Conservation (phyloP, 1,140 invertebrate genomes). For the Ips typographus region DNA sequence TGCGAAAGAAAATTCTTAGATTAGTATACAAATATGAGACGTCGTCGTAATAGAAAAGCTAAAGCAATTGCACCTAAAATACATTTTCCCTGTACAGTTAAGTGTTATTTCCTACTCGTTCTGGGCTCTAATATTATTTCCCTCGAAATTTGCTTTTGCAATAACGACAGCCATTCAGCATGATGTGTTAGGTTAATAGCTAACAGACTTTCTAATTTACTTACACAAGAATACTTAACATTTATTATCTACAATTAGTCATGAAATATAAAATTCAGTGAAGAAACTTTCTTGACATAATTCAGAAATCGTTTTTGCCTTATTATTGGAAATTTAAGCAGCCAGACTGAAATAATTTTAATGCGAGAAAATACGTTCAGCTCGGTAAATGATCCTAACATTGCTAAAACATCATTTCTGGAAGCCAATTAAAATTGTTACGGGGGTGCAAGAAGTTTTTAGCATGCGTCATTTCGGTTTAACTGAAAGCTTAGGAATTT, state of each 20-base stretch:
- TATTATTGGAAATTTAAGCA: slow-evolving; percentile 33
- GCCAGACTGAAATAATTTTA: slow-evolving; percentile 33
- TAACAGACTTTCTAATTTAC: no score
- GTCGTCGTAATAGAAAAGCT: neutral
- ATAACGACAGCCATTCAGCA: neutral
- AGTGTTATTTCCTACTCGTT: neutral
- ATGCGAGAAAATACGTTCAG: slow-evolving; percentile 31
- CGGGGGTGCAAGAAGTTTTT: slow-evolving; percentile 38
- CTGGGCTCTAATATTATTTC: slow-evolving; percentile 5
- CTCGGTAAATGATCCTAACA: slow-evolving; percentile 35
- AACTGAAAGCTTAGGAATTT: slow-evolving; percentile 48
- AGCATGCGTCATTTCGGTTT: slow-evolving; percentile 46
- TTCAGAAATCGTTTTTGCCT: slow-evolving; percentile 15
- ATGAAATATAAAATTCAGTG: neutral
- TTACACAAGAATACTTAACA: no score
- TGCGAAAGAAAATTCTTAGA: neutral
- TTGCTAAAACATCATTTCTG: slow-evolving; percentile 37
- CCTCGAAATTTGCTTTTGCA: neutral
- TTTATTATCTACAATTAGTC: no score
- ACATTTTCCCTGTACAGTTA: neutral
- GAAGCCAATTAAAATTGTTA: slow-evolving; percentile 51
- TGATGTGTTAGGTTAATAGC: no score
- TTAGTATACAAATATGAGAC: slow-evolving; percentile 2
- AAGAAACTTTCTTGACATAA: slow-evolving; percentile 10
- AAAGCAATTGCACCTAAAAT: neutral